Conservation (phyloP, 1,140 invertebrate genomes). For the Intoshia linei region DNA sequence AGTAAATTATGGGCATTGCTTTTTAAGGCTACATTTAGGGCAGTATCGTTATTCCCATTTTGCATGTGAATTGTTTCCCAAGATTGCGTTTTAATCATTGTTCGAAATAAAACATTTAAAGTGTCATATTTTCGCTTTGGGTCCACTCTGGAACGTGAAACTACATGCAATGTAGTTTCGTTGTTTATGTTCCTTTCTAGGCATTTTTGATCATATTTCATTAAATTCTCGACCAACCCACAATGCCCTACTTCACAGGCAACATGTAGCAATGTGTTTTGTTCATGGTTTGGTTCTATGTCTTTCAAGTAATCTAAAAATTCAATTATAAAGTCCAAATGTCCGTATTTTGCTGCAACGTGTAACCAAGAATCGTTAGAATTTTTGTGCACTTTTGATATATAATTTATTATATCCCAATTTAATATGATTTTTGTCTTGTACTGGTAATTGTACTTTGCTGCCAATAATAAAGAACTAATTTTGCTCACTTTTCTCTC, state of each 20-base stretch:
- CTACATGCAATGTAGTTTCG: too few species aligned
- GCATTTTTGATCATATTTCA: not conserved
- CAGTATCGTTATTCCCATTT: too few species aligned
- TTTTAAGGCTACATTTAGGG: too few species aligned
- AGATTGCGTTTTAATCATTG: too few species aligned
- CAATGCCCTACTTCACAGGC: slow-evolving; percentile 1
- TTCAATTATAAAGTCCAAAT: not conserved
- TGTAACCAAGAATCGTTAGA: slow-evolving; percentile 7
- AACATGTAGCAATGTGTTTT: slow-evolving; percentile 5
- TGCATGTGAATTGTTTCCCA: too few species aligned
- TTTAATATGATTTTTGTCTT: not conserved
- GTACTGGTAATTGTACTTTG: not conserved
- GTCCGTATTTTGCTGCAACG: slow-evolving; percentile 5
- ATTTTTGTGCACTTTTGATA: slow-evolving; percentile 4
- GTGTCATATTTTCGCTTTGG: too few species aligned
- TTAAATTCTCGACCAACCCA: not conserved
- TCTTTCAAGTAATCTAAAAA: not conserved
- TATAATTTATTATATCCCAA: slow-evolving; percentile 2
- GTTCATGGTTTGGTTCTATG: slow-evolving; percentile 1
- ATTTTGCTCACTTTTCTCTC: not conserved
- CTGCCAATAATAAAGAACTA: not conserved
- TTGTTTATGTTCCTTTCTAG: not conserved
- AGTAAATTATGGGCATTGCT: too few species aligned
- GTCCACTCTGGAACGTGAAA: too few species aligned
- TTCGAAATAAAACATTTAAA: too few species aligned